Conservation (phyloP, 1,140 invertebrate species). For the Microplitis demolitor region DNA sequence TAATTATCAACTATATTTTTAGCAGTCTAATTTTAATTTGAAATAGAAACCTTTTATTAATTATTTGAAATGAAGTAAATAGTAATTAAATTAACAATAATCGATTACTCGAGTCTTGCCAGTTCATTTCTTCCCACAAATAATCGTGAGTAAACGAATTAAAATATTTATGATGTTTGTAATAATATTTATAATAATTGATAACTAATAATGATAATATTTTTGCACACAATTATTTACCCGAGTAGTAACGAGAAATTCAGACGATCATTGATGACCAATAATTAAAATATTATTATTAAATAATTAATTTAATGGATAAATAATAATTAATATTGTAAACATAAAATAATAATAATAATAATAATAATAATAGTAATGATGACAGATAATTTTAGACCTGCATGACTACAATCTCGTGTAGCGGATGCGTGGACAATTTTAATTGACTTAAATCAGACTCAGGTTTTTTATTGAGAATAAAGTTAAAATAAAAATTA, state of each 20-base stretch:
- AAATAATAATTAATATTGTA: no score
- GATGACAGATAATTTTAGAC: no score
- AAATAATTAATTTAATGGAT: not conserved
- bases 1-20: no score
- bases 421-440: not conserved
- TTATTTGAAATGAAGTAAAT: not conserved
- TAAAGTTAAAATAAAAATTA: not conserved
- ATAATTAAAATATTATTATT: not conserved
- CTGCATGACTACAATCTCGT: slow-evolving; percentile 1
- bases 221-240: slow-evolving; percentile 13
- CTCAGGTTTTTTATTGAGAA: slow-evolving; percentile 9
- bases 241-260: not conserved
- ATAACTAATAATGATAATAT: slow-evolving; percentile 9
- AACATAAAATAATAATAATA: no score
- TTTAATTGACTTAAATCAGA: slow-evolving; percentile 9
- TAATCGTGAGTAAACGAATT: not conserved
- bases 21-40: no score
- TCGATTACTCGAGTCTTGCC: slow-evolving; percentile 18
- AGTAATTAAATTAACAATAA: not conserved
- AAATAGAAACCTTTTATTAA: not conserved
- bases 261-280: not conserved
- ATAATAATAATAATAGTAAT: not conserved
- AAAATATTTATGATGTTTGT: not conserved
- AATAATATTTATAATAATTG: not conserved
- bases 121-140: slow-evolving; percentile 17